A percentile compares a stretch with the other conserved stretches of the same genome.
Conservation (phyloP, 1,140 invertebrate genomes). For the Dendroctonus ponderosae region DNA sequence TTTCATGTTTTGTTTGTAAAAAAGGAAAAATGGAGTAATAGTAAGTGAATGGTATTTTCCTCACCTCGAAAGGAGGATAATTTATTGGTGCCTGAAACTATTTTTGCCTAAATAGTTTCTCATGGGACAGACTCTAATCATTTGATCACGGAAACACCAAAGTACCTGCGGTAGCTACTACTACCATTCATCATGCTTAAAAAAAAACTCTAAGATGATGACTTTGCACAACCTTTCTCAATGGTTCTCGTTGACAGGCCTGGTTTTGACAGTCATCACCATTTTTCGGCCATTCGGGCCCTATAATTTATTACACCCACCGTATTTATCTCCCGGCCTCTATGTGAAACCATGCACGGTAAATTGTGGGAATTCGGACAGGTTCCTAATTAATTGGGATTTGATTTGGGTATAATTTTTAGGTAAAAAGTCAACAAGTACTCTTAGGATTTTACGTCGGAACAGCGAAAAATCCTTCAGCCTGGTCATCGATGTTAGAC, state of each 20-base stretch:
- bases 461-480: too few species aligned
- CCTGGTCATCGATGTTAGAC: too few species aligned
- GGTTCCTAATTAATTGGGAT: too few species aligned
- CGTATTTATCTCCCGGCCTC: constrained; percentile 14
- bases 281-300: constrained; percentile 23
- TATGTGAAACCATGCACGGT: neutral
- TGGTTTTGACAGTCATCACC: constrained; percentile 14
- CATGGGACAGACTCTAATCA: constrained; percentile 4
- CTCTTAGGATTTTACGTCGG: too few species aligned
- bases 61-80: too few species aligned
- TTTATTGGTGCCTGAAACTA: too few species aligned
- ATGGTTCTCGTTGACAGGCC: constrained; percentile 16
- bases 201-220: constrained; percentile 21
- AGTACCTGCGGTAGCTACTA: constrained; percentile 18
- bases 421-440: too few species aligned
- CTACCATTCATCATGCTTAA: constrained; percentile 17
- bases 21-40: too few species aligned
- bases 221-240: constrained; percentile 14
- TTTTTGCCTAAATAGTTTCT: too few species aligned
- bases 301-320: constrained; percentile 27
- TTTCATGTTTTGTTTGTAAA: too few species aligned
- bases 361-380: constrained; percentile 18
- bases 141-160: constrained; percentile 4
- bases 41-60: too few species aligned
- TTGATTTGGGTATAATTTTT: too few species aligned